These are phyloP conservation scores for Oxyscelio sp. DNA, from an alignment of 2,888 invertebrate species.

Conservation along the genomic window DNA sequence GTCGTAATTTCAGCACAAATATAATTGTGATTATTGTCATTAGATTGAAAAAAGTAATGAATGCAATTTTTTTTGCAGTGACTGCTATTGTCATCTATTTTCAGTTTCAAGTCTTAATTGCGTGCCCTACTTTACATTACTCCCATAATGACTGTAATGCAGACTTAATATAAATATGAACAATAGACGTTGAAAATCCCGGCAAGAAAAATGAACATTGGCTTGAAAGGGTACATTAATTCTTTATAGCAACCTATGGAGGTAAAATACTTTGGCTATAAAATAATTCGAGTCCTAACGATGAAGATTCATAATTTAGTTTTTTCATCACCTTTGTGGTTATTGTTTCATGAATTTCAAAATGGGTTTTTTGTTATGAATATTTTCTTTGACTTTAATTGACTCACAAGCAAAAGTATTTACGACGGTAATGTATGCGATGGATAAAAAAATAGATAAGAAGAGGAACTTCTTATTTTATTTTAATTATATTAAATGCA, in stretches of 20 bases:
- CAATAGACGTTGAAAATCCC: constrained; percentile 52
- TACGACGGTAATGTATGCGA: background rate
- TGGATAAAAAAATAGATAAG: background rate
- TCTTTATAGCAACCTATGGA: constrained; percentile 49
- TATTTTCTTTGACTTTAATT: constrained; percentile 31
- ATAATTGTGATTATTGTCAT: constrained; percentile 56
- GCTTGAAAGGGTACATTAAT: constrained; percentile 51
- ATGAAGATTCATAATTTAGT: constrained; percentile 19
- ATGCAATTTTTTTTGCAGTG: constrained; percentile 47
- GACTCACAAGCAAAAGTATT: background rate
- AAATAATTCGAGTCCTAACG: constrained; percentile 42
- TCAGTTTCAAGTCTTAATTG: too few species aligned
- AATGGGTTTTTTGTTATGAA: constrained; percentile 19
- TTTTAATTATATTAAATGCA: background rate
- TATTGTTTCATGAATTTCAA: constrained; percentile 29
- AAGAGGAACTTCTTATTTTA: background rate
- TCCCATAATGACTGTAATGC: constrained; percentile 55
- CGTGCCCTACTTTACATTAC: constrained; percentile 62
- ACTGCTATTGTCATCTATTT: constrained; percentile 53
- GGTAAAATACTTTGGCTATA: constrained; percentile 44
- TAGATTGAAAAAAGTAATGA: constrained; percentile 38
- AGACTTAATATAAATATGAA: constrained; percentile 59
- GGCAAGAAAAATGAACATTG: constrained; percentile 48
- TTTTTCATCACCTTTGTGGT: constrained; percentile 20
- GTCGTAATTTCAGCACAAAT: constrained; percentile 13